Base-by-base conservation (phyloP, 2,113 vertebrate species). In the Tricholaema leucomelas region DNA sequence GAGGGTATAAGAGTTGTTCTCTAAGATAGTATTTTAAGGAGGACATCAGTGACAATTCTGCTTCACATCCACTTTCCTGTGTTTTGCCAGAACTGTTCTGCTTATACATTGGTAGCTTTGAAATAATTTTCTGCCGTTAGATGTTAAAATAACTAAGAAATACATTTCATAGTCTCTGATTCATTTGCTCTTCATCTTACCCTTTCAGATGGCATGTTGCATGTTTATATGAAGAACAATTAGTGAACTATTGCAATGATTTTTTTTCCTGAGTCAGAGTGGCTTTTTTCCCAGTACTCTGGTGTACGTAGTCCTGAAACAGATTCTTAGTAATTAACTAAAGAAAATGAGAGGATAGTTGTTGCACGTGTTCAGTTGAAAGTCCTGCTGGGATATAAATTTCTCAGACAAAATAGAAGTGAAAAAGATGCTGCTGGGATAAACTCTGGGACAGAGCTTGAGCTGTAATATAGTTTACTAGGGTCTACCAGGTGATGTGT, bases 1-100 rank as follows among this genome's bases (percentile, higher is more conserved):
- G 92, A 91, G 92, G 75, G 52, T 88, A 48, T 78, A 38, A 77
- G 81, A 74, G 58, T 77, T 1, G 0, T 80, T 95, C 78, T 93
- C 20, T 52, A 72, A 86, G 72, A 74, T 44, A 66, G 74, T 90
- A 15, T 81, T 95, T 94, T 90, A 88, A 90, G 76, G 78, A 88
- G 81, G 54, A 38, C 78, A 60, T 82, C 42, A 52, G 56, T 81
- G 60, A 21, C 60, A 77, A 20, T 92, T 91, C 42, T 42, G 14
- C 72, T 83, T 93, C 38, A 30, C 59, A 59, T 18, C 42, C 24
- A 12, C 78, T 92, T 79, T 75, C 55, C 33, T 86, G 58, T 66
- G 66, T 87, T 76, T 92, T 92, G n/a, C 59, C 67, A 79, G 72
- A 30, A 15, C 56, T 50, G 25, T 82, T 81, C 75, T 73, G 31